These are phyloP conservation scores for Percina caprodes DNA, from an alignment of 2,113 vertebrate species.

Conservation along the genomic window DNA sequence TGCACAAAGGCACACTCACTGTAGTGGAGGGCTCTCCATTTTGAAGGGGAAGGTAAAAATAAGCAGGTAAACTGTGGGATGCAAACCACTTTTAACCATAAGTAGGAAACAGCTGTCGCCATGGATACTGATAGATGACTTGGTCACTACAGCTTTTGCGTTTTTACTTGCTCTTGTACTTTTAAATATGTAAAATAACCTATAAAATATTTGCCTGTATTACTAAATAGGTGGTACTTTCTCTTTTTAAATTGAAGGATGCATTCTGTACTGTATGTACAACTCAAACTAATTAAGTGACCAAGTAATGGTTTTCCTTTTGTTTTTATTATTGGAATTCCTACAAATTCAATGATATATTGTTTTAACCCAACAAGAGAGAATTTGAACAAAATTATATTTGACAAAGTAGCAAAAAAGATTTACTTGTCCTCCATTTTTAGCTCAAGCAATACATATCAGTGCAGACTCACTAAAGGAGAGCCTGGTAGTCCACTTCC, in stretches of 20 bases:
- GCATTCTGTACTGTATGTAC: neutral
- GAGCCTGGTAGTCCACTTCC: no score
- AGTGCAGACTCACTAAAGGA: neutral
- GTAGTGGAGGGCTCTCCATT: slow-evolving; percentile 26
- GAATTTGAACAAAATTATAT: no score
- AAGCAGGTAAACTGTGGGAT: slow-evolving; percentile 16
- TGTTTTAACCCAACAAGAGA: neutral
- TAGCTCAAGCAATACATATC: neutral
- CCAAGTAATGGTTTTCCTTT: neutral
- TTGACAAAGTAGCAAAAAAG: neutral
- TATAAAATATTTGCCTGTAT: neutral
- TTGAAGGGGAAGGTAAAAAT: slow-evolving; percentile 23
- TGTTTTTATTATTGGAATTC: no score
- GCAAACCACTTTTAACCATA: neutral
- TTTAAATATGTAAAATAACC: neutral
- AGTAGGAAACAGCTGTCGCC: slow-evolving; percentile 29
- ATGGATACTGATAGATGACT: slow-evolving; percentile 20
- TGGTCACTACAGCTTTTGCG: neutral
- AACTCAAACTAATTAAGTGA: neutral
- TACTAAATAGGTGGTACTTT: neutral
- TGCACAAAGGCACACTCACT: neutral
- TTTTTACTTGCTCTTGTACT: neutral
- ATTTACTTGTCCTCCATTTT: neutral
- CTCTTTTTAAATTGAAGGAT: neutral
- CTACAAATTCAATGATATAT: neutral